Evolutionary conservation across 2,797 vertebrate genomes (phyloP).

Genomic region (Paguma larvata): DNA sequence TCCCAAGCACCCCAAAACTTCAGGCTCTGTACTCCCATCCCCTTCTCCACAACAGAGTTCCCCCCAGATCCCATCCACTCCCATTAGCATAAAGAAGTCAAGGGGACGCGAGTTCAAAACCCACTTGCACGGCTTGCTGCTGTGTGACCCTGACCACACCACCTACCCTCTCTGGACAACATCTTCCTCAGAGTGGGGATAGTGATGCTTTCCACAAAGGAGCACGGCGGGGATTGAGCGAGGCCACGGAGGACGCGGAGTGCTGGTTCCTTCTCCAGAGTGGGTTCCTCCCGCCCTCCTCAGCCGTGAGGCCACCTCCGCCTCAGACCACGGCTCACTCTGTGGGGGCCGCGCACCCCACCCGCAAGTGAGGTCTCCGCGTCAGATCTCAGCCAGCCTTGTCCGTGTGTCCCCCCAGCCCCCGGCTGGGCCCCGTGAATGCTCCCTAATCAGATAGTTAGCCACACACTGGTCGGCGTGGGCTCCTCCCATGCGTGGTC

Average conservation of each 20-base stretch:
- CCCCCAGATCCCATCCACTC: neutral
- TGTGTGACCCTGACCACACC: neutral
- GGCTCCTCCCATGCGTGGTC: neutral
- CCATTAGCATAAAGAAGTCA: neutral
- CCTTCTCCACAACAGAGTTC: neutral
- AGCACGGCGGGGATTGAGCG: neutral
- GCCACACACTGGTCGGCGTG: fast-evolving
- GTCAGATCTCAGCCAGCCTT: neutral
- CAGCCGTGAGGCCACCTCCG: fast-evolving
- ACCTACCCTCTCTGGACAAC: neutral
- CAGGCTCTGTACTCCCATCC: neutral
- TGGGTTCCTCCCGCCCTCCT: neutral
- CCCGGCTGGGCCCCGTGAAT: fast-evolving
- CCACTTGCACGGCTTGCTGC: neutral
- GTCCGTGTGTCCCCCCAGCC: fast-evolving
- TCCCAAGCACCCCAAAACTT: neutral
- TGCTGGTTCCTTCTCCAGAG: neutral
- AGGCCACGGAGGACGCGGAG: neutral
- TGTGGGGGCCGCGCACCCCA: fast-evolving
- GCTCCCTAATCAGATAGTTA: too few relatives aligned
- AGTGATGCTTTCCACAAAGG: neutral
- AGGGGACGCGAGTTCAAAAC: neutral
- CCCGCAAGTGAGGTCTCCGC: fast-evolving
- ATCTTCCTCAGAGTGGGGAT: neutral
- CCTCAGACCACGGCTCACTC: fast-evolving